These are phyloP conservation scores for Cephalopholis sonnerati DNA, from an alignment of 2,113 vertebrate genomes.

Conservation along the genomic window DNA sequence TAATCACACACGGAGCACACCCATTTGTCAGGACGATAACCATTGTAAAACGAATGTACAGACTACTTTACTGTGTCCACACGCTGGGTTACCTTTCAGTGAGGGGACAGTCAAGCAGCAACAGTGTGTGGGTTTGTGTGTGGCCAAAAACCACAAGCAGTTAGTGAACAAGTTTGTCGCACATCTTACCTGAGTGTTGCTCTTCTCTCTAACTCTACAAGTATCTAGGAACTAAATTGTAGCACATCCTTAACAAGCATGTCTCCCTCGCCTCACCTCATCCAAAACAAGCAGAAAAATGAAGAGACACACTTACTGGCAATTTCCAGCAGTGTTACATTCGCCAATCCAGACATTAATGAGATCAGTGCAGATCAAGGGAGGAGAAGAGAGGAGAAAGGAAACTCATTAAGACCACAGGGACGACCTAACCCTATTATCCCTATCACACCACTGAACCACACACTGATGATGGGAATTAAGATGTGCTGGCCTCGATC, in stretches of 20 bases:
- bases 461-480: constrained; percentile 80
- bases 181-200: constrained; percentile 58
- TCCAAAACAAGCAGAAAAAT: constrained; percentile 57
- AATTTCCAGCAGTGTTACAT: constrained; percentile 65
- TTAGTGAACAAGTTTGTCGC: constrained; percentile 30
- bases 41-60: constrained; percentile 13
- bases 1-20: constrained; percentile 27
- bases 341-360: constrained; percentile 73
- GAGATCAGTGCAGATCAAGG: constrained; percentile 76
- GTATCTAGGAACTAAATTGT: constrained; percentile 1
- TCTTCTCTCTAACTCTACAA: constrained; percentile 19
- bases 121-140: constrained; percentile 35
- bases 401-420: constrained; percentile 81
- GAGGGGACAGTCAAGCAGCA: constrained; percentile 42
- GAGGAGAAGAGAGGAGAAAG: constrained; percentile 72
- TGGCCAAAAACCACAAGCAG: constrained; percentile 22
- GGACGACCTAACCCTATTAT: constrained; percentile 82
- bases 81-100: constrained; percentile 7
- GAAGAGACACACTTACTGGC: constrained; percentile 56
- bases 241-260: not conserved
- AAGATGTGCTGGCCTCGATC: constrained; percentile 78
- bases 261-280: constrained; percentile 18
- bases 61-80: constrained; percentile 5
- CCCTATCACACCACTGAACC: constrained; percentile 76
- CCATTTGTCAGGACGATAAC: constrained; percentile 17